Evolutionary conservation across 1,140 invertebrate species (phyloP).

Genomic region (Bombus affinis): DNA sequence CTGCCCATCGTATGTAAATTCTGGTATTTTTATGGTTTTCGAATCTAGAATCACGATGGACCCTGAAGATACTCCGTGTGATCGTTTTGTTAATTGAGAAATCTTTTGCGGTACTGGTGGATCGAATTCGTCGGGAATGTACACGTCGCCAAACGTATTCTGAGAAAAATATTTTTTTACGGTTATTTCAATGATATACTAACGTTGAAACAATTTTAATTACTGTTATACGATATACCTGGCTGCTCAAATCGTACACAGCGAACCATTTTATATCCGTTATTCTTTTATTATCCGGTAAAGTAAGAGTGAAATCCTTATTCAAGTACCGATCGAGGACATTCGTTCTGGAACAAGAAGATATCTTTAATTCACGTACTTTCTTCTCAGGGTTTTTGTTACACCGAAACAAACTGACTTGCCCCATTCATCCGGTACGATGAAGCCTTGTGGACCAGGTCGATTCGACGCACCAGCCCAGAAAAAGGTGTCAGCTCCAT

Average conservation of each 20-base stretch:
- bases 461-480: constrained; percentile 94
- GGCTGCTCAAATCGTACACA: constrained; percentile 92
- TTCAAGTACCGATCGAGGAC: constrained; percentile 93
- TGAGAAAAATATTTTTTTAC: constrained; percentile 57
- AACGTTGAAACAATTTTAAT: background rate
- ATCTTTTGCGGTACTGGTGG: constrained; percentile 90
- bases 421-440: constrained; percentile 93
- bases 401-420: constrained; percentile 84
- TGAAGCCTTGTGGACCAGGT: constrained; percentile 94
- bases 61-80: constrained; percentile 88
- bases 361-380: background rate
- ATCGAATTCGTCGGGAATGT: constrained; percentile 95
- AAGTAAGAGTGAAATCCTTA: constrained; percentile 91
- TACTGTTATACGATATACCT: constrained; percentile 81
- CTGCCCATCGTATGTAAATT: constrained; percentile 90
- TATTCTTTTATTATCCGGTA: constrained; percentile 94
- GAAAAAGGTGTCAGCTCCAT: constrained; percentile 95
- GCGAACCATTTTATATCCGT: constrained; percentile 95
- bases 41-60: constrained; percentile 90
- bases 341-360: constrained; percentile 88
- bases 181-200: background rate
- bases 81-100: constrained; percentile 87
- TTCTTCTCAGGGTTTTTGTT: background rate
- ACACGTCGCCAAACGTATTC: constrained; percentile 95
- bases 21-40: constrained; percentile 89